Percentiles rank a stretch among this genome's conserved stretches.
phyloP scores from a whole-genome alignment of 2,888 invertebrate species.

The Pollenia angustigena region DNA sequence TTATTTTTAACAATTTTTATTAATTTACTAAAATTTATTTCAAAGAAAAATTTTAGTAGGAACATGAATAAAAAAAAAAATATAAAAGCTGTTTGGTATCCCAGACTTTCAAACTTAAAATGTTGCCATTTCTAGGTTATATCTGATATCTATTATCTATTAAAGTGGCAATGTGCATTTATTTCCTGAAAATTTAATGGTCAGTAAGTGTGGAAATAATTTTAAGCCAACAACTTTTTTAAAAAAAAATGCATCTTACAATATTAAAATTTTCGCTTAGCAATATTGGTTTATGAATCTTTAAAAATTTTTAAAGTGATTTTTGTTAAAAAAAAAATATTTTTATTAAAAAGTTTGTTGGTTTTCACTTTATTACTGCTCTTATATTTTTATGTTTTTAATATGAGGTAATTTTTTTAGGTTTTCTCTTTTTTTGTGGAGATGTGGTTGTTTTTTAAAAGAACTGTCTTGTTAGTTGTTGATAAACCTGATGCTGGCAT shows the following conservation, averaged over 20 bases:
- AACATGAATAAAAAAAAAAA: too few species aligned
- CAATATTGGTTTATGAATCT: conserved; percentile 10
- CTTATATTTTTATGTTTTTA: conserved; percentile 30
- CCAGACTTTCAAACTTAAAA: too few species aligned
- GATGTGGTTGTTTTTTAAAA: conserved; percentile 34
- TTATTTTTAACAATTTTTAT: too few species aligned
- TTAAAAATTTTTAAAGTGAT: conserved; percentile 1
- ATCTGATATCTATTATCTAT: too few species aligned
- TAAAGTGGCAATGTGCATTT: not conserved
- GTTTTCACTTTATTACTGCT: not conserved
- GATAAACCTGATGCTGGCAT: conserved; percentile 71
- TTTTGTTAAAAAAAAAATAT: not conserved
- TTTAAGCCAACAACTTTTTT: not conserved
- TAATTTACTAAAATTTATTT: too few species aligned
- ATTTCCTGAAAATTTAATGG: not conserved
- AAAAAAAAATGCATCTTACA: not conserved
- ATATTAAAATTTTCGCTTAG: not conserved
- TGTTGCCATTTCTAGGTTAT: too few species aligned
- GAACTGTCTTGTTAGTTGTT: conserved; percentile 63
- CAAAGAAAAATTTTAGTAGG: too few species aligned
- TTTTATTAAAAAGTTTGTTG: conserved; percentile 21
- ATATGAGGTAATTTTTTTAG: conserved; percentile 14
- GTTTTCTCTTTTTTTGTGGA: not conserved
- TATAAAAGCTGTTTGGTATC: too few species aligned
- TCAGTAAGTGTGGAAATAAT: not conserved